Evolutionary conservation across 2,888 invertebrate species (phyloP), one percentile per base, ranked within the genome.

Genomic region (Eupithecia vulgata): DNA sequence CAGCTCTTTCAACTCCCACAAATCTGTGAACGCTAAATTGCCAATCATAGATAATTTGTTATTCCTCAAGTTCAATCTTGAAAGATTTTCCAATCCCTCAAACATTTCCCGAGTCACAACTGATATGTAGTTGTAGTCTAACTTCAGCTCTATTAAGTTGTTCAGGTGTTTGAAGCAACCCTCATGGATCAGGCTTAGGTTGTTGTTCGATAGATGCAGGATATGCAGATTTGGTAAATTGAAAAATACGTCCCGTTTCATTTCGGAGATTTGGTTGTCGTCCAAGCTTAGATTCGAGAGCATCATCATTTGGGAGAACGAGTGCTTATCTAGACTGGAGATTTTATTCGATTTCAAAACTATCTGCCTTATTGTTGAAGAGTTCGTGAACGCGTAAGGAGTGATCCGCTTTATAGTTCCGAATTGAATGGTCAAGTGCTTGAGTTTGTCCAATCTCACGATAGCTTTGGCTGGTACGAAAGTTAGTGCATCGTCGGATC

Each of bases 181-280:
- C 81, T 98, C 98, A 82, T 99, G 98, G 69, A 98, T 94, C 62
- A 96, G 95, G 82, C 97, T 97, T 72, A 99, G 94, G 83, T 97
- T 97, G 90, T 99, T 99, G 84, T 97, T 97, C 81, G 98, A 97
- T 74, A 99, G 93, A 83, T 96, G 96, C 74, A 99, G 94, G 68
- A 96, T 95, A 80, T 96, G 96, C 79, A 97, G 90, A 68, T 95
- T 95, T 0, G 97, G 97, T 76, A 97, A 88, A 83, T 96, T 96
- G 75, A 96, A 95, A 88, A 98, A 97, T 1, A 97, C 96, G 81
- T 96, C 96, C 69, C 96, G 94, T 84, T 96, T 96, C 76, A 98
- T 93, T 86, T 97, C 97, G 15, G 95, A 95, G 84, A 98, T 96
- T 82, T 95, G 95, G 89, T 98, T 98, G 78, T 97, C 96, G 76